Conservation (phyloP, 2,888 invertebrate genomes). For the Rhyacophila evoluta region DNA sequence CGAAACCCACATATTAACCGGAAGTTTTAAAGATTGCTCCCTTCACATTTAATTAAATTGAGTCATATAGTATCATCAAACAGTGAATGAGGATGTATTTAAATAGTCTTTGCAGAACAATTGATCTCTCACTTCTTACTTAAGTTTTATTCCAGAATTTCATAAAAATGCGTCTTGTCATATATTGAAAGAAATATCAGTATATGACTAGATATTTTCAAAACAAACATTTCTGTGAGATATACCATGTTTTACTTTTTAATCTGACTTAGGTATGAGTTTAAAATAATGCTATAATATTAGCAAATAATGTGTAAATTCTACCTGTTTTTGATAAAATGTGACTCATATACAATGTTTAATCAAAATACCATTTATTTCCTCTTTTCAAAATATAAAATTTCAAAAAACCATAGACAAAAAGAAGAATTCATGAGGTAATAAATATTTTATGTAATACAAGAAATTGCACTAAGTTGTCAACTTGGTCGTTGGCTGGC, state of each 20-base stretch:
- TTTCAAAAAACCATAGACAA: background rate
- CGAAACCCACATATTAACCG: background rate
- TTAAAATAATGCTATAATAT: too few species aligned
- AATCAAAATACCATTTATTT: background rate
- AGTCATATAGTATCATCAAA: background rate
- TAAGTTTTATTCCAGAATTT: too few species aligned
- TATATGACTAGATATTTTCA: too few species aligned
- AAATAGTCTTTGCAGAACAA: too few species aligned
- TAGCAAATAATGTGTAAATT: too few species aligned
- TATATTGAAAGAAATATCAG: too few species aligned
- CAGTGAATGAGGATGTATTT: too few species aligned
- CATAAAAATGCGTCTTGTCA: too few species aligned
- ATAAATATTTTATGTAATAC: slow-evolving; percentile 2
- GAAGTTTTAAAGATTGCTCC: background rate
- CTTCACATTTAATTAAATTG: background rate
- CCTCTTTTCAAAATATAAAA: background rate
- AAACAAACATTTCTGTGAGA: too few species aligned
- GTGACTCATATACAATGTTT: background rate
- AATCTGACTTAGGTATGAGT: too few species aligned
- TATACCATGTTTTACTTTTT: too few species aligned
- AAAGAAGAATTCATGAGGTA: background rate
- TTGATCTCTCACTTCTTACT: too few species aligned
- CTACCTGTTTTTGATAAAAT: background rate
- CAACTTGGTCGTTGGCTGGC: slow-evolving; percentile 18
- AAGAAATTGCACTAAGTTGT: slow-evolving; percentile 20